phyloP scores from a whole-genome alignment of 2,888 invertebrate species.

The Oscheius sp. region DNA sequence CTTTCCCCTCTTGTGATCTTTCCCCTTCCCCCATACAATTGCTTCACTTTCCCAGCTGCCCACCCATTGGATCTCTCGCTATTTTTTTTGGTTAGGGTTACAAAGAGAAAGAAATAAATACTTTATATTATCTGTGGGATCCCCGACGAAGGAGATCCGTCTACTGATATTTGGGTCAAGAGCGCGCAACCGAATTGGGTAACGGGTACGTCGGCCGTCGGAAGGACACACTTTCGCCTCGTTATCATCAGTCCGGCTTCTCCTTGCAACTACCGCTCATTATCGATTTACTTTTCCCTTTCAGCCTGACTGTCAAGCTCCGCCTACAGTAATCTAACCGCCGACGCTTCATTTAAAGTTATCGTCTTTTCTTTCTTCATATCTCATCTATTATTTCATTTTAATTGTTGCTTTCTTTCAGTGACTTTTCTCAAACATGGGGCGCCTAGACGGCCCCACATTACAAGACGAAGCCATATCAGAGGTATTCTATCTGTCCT shows the following conservation, averaged over 20 bases:
- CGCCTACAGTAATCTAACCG: constrained; percentile 27
- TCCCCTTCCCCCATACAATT: constrained; percentile 11
- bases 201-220: constrained; percentile 33
- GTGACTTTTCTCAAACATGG: constrained; percentile 2
- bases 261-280: constrained; percentile 26
- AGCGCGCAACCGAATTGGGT: constrained; percentile 37
- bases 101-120: no score
- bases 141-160: no score
- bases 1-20: constrained; percentile 27
- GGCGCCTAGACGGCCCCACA: constrained; percentile 30
- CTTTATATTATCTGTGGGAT: no score
- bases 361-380: background rate
- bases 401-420: background rate
- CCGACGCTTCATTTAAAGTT: background rate
- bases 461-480: constrained; percentile 20
- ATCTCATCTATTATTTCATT: background rate
- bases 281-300: constrained; percentile 25
- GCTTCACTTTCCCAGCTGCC: constrained; percentile 20
- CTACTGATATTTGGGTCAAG: constrained; percentile 37
- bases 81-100: no score
- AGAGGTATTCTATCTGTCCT: constrained; percentile 9
- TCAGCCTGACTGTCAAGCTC: constrained; percentile 3
- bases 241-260: constrained; percentile 19
- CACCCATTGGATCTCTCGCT: no score
- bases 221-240: constrained; percentile 31